These are phyloP conservation scores for Falco concolor DNA, from an alignment of 2,797 vertebrate genomes.

Conservation along the genomic window DNA sequence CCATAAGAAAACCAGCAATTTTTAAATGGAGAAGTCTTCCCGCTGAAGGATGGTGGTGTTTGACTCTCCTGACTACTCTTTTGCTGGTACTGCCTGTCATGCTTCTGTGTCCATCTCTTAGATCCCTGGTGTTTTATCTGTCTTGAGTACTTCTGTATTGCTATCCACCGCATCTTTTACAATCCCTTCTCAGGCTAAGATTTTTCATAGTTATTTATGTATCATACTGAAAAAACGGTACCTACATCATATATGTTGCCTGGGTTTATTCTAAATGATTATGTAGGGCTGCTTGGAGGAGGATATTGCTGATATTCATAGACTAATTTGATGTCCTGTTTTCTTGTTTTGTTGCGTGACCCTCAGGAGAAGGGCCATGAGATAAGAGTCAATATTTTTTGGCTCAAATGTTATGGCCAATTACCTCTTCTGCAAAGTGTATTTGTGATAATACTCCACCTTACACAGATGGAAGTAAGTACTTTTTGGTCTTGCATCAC, in stretches of 20 bases:
- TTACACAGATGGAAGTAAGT: background rate
- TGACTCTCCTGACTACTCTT: background rate
- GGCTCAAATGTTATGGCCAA: background rate
- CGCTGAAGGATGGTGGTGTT: accelerated
- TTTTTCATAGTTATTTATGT: background rate
- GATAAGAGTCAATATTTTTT: background rate
- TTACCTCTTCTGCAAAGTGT: background rate
- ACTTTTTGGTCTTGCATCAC: background rate
- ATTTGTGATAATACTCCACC: background rate
- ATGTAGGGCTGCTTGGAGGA: background rate
- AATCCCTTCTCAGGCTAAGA: background rate
- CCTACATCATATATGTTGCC: background rate
- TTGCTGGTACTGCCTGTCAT: background rate
- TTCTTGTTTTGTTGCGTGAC: background rate
- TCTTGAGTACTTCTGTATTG: background rate
- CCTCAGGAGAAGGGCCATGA: too few relatives aligned
- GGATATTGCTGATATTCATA: background rate
- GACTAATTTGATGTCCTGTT: background rate
- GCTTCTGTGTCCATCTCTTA: background rate
- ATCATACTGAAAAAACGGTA: background rate
- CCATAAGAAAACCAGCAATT: background rate
- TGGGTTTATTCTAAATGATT: background rate
- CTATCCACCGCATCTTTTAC: background rate
- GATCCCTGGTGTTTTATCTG: background rate
- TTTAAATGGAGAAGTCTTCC: background rate